A percentile compares a stretch with the other conserved stretches of the same genome.
Evolutionary conservation across 2,888 invertebrate genomes (phyloP).

Genomic region (Nomada ruficornis): DNA sequence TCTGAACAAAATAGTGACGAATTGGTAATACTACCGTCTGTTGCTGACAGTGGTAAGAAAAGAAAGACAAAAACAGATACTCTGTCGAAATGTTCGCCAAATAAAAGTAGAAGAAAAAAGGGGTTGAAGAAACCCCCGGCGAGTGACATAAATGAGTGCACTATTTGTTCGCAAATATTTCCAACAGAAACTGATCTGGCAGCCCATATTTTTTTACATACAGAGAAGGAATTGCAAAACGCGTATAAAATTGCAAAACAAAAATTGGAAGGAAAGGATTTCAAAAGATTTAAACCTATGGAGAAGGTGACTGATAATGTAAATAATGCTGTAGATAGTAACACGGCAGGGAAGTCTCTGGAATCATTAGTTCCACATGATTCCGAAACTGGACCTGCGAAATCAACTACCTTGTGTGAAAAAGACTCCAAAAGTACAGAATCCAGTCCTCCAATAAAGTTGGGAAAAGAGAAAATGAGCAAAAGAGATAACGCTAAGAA

Average conservation of each 20-base stretch:
- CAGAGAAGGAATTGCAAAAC: slow-evolving; percentile 71
- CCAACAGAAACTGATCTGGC: slow-evolving; percentile 66
- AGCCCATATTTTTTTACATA: slow-evolving; percentile 76
- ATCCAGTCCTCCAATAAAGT: neutral
- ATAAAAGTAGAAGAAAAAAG: slow-evolving; percentile 20
- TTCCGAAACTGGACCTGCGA: neutral
- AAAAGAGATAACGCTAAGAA: neutral
- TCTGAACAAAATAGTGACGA: neutral
- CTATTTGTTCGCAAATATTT: slow-evolving; percentile 71
- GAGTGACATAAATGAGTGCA: slow-evolving; percentile 61
- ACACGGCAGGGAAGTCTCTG: neutral
- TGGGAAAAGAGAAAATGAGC: neutral
- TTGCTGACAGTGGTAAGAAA: neutral
- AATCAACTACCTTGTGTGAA: neutral
- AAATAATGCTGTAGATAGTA: neutral
- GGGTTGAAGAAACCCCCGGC: neutral
- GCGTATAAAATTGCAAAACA: slow-evolving; percentile 64
- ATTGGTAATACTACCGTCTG: neutral
- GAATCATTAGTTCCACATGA: neutral
- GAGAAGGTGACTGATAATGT: neutral
- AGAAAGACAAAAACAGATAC: neutral
- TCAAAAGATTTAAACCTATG: neutral
- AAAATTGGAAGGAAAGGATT: neutral
- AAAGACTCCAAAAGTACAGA: neutral
- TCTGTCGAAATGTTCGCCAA: neutral